These are phyloP conservation scores for Fukomys damarensis DNA, from an alignment of 2,113 vertebrate genomes.

Conservation along the genomic window DNA sequence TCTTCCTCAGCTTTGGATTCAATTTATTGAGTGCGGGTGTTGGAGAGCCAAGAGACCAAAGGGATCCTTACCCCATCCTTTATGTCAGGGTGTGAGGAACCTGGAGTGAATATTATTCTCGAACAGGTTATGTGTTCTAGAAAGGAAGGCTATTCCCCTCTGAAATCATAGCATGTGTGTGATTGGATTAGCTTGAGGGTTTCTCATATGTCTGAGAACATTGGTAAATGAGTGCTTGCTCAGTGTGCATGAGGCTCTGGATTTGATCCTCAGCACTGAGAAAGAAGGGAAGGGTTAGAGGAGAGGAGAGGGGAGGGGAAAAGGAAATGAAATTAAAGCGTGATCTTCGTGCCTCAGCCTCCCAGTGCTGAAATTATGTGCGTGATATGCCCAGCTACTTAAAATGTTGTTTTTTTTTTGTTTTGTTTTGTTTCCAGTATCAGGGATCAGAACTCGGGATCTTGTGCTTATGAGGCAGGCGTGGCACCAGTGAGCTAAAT, in stretches of 20 bases:
- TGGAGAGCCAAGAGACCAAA: neutral
- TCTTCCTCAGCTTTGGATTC: neutral
- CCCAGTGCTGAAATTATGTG: neutral
- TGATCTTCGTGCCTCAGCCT: neutral
- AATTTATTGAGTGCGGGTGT: neutral
- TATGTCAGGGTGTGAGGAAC: neutral
- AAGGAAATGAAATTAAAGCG: no score
- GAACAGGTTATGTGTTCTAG: neutral
- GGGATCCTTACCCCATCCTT: neutral
- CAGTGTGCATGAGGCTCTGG: neutral
- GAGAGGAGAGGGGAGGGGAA: no score
- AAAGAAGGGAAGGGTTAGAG: no score
- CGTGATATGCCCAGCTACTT: neutral
- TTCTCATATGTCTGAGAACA: neutral
- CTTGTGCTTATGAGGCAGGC: no score
- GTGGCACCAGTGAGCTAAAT: no score
- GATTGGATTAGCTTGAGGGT: neutral
- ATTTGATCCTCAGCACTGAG: neutral
- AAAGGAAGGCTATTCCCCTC: neutral
- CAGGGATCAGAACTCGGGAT: no score
- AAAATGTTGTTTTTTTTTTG: neutral
- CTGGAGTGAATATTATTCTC: neutral
- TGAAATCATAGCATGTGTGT: neutral
- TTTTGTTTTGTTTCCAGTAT: no score
- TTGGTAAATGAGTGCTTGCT: no score